A percentile compares a stretch with the other conserved stretches of the same genome.
Evolutionary conservation across 2,113 vertebrate species (phyloP).

Genomic region (Fulmarus glacialis): DNA sequence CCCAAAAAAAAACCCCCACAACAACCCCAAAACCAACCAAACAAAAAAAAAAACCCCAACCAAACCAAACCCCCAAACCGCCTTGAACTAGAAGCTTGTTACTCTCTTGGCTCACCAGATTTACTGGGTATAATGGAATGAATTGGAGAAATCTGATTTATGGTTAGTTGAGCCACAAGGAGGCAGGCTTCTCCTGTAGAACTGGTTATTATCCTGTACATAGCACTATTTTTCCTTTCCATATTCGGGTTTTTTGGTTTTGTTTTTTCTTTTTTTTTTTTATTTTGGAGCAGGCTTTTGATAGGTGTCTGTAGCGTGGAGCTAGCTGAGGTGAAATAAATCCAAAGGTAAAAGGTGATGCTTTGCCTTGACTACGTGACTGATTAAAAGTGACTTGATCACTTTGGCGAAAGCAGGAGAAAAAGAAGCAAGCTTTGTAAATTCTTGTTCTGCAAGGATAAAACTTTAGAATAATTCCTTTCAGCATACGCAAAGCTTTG

Average conservation of each 20-base stretch:
- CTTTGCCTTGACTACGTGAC: background rate
- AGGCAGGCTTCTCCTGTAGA: conserved; percentile 44
- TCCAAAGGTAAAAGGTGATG: background rate
- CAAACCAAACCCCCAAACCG: background rate
- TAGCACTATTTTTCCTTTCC: background rate
- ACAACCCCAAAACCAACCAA: background rate
- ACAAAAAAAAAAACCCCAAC: background rate
- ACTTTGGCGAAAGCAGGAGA: background rate
- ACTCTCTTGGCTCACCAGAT: background rate
- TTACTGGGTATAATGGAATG: background rate
- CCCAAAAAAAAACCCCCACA: background rate
- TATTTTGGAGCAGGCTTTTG: background rate
- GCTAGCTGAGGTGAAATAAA: background rate
- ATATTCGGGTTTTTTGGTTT: background rate
- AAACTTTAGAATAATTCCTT: background rate
- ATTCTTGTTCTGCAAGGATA: background rate
- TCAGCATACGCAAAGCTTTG: background rate
- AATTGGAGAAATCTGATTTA: background rate
- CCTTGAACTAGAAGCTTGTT: background rate
- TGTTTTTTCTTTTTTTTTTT: background rate
- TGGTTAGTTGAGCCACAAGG: conserved; percentile 19
- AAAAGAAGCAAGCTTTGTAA: background rate
- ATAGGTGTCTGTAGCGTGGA: background rate
- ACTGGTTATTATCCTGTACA: background rate
- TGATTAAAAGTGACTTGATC: background rate